Conservation (phyloP, 2,888 invertebrate genomes). For the Nephrotoma appendiculata region DNA sequence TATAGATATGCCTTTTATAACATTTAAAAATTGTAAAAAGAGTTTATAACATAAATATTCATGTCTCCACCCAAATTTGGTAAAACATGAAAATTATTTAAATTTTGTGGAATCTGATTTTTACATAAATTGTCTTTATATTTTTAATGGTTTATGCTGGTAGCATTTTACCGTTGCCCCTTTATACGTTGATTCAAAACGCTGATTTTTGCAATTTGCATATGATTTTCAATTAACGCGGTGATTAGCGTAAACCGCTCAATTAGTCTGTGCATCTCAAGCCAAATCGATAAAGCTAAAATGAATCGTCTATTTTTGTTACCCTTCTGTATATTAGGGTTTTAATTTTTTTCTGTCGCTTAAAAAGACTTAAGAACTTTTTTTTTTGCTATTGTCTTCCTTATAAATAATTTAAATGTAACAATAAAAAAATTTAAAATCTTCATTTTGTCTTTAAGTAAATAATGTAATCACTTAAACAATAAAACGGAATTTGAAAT, state of each 20-base stretch:
- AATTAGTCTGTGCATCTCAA: not conserved
- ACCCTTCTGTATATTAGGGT: not conserved
- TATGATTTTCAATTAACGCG: not conserved
- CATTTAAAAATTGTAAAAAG: not conserved
- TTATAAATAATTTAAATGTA: not conserved
- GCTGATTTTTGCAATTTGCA: not conserved
- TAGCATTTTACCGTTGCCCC: not conserved
- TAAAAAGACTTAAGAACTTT: not conserved
- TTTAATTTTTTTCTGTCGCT: no score
- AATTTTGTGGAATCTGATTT: not conserved
- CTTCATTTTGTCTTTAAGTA: not conserved
- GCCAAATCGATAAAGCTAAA: not conserved
- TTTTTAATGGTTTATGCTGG: not conserved
- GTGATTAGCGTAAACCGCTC: not conserved
- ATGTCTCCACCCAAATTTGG: not conserved
- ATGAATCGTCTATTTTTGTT: not conserved
- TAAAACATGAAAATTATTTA: not conserved
- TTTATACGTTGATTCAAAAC: not conserved
- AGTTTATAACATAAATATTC: not conserved
- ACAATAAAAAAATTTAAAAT: not conserved
- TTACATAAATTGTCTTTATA: not conserved
- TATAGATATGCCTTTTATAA: not conserved
- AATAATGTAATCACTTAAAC: not conserved
- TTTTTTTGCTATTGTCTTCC: not conserved
- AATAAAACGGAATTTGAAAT: not conserved